These are phyloP conservation scores for Rhadina sibilatrix DNA, from an alignment of 2,113 vertebrate genomes.

Conservation along the genomic window DNA sequence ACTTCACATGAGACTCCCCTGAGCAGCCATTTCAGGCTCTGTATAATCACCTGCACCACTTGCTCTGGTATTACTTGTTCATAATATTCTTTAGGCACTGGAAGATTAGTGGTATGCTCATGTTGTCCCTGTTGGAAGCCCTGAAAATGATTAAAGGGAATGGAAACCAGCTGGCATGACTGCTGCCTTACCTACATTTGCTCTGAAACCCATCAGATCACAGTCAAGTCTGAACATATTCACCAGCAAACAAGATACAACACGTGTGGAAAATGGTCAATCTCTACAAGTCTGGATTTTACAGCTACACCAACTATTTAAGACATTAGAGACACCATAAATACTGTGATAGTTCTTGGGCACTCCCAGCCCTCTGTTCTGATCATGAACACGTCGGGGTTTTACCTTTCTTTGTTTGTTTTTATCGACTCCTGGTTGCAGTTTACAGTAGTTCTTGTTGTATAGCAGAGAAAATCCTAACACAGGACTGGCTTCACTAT, in stretches of 20 bases:
- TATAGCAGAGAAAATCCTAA: not conserved
- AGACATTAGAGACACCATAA: not conserved
- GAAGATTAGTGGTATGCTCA: not conserved
- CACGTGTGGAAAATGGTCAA: not conserved
- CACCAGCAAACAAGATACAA: not conserved
- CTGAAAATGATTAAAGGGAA: not conserved
- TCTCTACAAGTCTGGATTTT: not conserved
- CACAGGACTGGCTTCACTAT: not conserved
- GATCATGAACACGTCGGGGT: accelerated
- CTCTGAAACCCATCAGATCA: not conserved
- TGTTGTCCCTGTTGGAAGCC: not conserved
- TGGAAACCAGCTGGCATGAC: not conserved
- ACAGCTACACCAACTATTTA: not conserved
- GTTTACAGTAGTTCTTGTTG: not conserved
- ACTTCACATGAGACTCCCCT: not conserved
- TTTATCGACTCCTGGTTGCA: not conserved
- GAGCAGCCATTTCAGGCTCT: not conserved
- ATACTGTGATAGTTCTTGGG: not conserved
- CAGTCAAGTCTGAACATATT: not conserved
- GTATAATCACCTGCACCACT: not conserved
- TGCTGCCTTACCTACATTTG: not conserved
- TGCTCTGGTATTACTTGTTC: not conserved
- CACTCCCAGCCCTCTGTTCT: not conserved
- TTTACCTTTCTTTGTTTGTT: not conserved
- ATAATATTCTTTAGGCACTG: not conserved